Conservation (phyloP, 1,140 invertebrate genomes). For the Pollicipes pollicipes region DNA sequence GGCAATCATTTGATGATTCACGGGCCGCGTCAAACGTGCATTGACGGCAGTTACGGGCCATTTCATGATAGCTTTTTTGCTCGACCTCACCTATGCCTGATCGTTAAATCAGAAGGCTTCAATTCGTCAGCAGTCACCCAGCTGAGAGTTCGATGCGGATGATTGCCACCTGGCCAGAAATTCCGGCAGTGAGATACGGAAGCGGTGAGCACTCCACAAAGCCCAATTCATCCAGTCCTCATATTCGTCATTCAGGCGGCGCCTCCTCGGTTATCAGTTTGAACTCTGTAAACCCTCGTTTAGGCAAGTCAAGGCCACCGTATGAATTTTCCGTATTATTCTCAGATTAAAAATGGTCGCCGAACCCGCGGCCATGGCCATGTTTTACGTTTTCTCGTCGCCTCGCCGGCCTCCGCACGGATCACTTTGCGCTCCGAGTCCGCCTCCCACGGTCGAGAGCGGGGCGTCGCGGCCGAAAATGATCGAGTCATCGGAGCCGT, state of each 20-base stretch:
- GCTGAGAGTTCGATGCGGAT: no score
- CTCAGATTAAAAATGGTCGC: background rate
- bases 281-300: background rate
- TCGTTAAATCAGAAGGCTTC: no score
- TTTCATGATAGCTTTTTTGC: no score
- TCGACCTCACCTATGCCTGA: no score
- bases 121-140: no score
- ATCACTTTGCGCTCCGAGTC: background rate
- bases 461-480: background rate
- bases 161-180: background rate
- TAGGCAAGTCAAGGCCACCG: background rate
- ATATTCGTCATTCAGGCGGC: background rate
- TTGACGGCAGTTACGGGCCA: no score
- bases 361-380: background rate
- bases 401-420: background rate
- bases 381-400: background rate
- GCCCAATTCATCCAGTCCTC: background rate
- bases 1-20: no score
- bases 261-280: background rate
- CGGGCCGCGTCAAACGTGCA: no score
- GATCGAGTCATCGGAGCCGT: background rate
- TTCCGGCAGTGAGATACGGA: background rate
- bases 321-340: constrained; percentile 2
- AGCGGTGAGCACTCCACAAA: background rate
- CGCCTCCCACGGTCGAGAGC: background rate